These are phyloP conservation scores for Lumbricus terrestris DNA, from an alignment of 2,888 invertebrate species.

Conservation along the genomic window DNA sequence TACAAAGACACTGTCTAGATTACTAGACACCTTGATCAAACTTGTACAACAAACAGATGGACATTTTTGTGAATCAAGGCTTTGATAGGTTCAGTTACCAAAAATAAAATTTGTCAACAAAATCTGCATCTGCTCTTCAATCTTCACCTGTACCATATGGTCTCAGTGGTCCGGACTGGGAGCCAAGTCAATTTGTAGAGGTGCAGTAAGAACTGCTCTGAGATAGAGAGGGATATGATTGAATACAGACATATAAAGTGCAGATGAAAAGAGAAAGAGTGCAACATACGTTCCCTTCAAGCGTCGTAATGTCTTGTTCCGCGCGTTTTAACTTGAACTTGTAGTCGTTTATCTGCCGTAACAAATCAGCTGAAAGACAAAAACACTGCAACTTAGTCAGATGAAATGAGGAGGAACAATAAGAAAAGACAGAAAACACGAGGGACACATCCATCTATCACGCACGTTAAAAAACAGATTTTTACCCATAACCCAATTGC, in stretches of 20 bases:
- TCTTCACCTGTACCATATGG: no score
- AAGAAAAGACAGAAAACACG: no score
- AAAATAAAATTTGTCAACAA: neutral
- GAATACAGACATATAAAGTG: neutral
- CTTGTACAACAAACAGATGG: neutral
- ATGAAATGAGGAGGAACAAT: no score
- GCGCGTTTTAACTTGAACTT: slow-evolving; percentile 94
- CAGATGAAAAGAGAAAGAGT: neutral
- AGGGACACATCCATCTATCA: no score
- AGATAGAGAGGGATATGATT: no score
- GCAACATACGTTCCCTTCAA: slow-evolving; percentile 78
- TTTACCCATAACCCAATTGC: no score
- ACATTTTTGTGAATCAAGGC: no score
- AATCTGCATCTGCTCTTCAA: neutral
- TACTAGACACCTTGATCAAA: neutral
- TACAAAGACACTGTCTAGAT: neutral
- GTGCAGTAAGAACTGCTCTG: no score
- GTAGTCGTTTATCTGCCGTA: slow-evolving; percentile 85
- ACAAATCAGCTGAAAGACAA: slow-evolving; percentile 78
- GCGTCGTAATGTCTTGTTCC: slow-evolving; percentile 93
- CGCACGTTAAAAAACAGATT: no score
- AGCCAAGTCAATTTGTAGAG: no score
- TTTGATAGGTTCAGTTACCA: neutral
- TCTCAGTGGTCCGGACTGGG: no score
- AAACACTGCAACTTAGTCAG: neutral